Base-by-base conservation (phyloP, 2,113 vertebrate genomes). In the Lamprologus speciosus region DNA sequence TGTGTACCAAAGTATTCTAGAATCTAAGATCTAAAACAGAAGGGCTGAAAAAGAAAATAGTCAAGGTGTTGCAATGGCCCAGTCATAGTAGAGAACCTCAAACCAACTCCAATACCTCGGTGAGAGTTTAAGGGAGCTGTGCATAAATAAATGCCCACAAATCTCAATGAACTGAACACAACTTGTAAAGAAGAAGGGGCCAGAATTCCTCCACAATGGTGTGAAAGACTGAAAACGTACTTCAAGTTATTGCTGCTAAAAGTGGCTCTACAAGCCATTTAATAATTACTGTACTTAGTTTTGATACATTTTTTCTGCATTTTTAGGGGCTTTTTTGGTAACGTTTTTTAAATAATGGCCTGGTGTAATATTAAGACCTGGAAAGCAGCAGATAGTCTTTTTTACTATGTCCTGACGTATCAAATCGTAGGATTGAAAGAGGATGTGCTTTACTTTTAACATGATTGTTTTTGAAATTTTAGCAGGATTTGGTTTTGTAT, bases 371-470 rank as follows among this genome's bases (percentile, higher is more conserved):
- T 75, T 28, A 75, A 17, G 68, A 73, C 0, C 13, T 73, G 68
- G 5, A 26, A 45, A 28, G 9, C 13, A 17, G 9, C 21, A 47
- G 14, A 47, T 75, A 17, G 14, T 75, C 0, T 26, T 73, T 1
- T 28, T 47, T 70, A 42, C 23, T 23, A 47, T 75, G 9, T 28
- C 16, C 70, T 78, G 70, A 50, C 0, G 0, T 19, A 8, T 19
- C 16, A 78, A 75, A 8, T 11, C 0, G 2, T 31, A 19, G 42
- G 9, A 31, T 19, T 31, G 70, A 50, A 19, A 47, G 23, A 75
- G 42, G 9, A 19, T 75, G 16, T 19, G 9, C 16, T 75, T 50
- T 50, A 19, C 26, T 31, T 50, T 31, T 50, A 47, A 75, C 23
- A 19, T 47, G 40, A 75, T 16, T 45, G 9, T 28, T 12, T 83